A percentile compares a stretch with the other conserved stretches of the same genome.
Evolutionary conservation across 2,113 vertebrate genomes (phyloP).

Genomic region (Garra rufa): DNA sequence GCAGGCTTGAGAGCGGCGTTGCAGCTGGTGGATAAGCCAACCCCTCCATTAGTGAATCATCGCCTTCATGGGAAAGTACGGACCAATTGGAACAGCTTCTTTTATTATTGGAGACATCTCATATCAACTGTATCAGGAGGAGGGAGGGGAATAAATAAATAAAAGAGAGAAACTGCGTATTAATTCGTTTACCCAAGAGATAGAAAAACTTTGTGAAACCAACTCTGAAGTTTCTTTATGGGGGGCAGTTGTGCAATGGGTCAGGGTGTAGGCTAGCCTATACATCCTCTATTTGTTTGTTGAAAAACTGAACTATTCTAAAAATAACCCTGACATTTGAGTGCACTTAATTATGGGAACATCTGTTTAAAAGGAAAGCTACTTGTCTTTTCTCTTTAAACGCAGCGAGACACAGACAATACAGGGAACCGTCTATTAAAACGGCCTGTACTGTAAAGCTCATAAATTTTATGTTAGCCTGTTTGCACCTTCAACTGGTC

Average conservation of each 20-base stretch:
- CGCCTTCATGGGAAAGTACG: slow-evolving; percentile 58
- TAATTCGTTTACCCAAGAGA: slow-evolving; percentile 18
- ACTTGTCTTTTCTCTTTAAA: slow-evolving; percentile 1
- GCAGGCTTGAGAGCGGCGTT: slow-evolving; percentile 63
- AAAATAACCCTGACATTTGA: slow-evolving; percentile 37
- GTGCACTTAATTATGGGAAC: slow-evolving; percentile 26
- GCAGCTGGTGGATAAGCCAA: slow-evolving; percentile 74
- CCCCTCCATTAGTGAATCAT: slow-evolving; percentile 62
- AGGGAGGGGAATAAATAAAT: slow-evolving; percentile 6
- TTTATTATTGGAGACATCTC: slow-evolving; percentile 38
- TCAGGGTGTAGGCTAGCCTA: background rate
- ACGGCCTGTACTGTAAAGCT: background rate
- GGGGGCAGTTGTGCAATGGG: background rate
- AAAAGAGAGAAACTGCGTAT: background rate
- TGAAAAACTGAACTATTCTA: slow-evolving; percentile 21
- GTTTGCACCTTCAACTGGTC: slow-evolving; percentile 67
- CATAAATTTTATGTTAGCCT: background rate
- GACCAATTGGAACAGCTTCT: slow-evolving; percentile 53
- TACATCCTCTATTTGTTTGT: slow-evolving; percentile 28
- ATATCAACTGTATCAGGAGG: background rate
- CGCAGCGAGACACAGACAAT: background rate
- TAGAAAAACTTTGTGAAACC: background rate
- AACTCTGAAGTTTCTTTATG: background rate
- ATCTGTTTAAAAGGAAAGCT: slow-evolving; percentile 36
- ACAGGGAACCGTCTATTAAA: background rate